Base-by-base conservation (phyloP, 2,113 vertebrate genomes). In the Callithrix jacchus region DNA sequence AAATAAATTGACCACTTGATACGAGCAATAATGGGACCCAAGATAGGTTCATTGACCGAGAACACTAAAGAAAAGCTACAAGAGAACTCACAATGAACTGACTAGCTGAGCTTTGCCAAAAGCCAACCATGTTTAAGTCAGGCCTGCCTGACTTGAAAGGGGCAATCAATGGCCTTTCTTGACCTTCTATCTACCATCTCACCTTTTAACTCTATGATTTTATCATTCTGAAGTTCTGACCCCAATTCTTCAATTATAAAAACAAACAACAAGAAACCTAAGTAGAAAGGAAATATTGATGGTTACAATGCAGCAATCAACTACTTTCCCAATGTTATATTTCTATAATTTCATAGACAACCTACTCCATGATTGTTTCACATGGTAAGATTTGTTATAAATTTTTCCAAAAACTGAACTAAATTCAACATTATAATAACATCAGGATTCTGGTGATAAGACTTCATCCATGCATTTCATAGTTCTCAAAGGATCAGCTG, bases 1-100 rank as follows among this genome's bases (percentile, higher is more conserved):
- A 83, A 90, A 81, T 97, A 83, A 97, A 58, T 77, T 25, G 42
- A 86, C 40, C 23, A 61, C 35, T 77, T 86, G 79, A 8, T 79
- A 52, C 73, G 45, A 94, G 49, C 30, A 85, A 30, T 56, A 81
- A 37, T 82, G 37, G 14, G 23, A 90, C 64, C 27, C 9, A 83
- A 30, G 35, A 81, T 42, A 66, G 35, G 14, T 45, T 81, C 30
- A 21, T n/a, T 11, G 52, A 66, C 40, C 56, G 23, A 83, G 30
- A 94, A 89, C 25, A 30, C 21, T 23, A 64, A 49, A 87, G 76
- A 21, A 61, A 92, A 92, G 30, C 21, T 37, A 40, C 20, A 20
- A 42, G 25, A 73, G n/a, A 66, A 66, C 42, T 27, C 35, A 88
- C 45, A 7, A 37, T 8, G 47, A 52, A 11, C 30, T 61, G 73